phyloP scores from a whole-genome alignment of 2,888 invertebrate species.

The Perdita meconis region DNA sequence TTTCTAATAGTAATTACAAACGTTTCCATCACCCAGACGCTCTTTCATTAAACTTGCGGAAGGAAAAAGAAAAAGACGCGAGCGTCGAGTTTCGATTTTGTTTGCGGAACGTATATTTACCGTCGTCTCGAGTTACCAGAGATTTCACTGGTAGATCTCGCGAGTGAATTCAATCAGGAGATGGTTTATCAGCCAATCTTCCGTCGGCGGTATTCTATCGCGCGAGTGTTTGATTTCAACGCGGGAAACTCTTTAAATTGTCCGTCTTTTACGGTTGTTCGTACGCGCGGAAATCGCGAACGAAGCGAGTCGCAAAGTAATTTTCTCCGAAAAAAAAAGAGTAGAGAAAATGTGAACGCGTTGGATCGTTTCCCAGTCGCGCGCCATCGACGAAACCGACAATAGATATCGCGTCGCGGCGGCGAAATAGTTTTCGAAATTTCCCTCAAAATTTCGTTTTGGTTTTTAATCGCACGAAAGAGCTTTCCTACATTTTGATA shows the following conservation, averaged over 20 bases:
- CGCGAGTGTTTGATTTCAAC: neutral
- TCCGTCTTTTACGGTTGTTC: slow-evolving; percentile 1
- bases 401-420: neutral
- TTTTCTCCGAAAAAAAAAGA: slow-evolving; percentile 1
- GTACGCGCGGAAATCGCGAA: slow-evolving; percentile 30
- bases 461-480: neutral
- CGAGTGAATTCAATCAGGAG: slow-evolving; percentile 26
- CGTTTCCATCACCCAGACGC: too few species aligned
- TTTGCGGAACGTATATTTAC: neutral
- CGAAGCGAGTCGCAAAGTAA: slow-evolving; percentile 9
- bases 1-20: too few species aligned
- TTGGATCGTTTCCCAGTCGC: too few species aligned
- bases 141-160: neutral
- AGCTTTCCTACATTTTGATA: neutral
- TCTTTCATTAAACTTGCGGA: neutral
- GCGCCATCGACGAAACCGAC: too few species aligned
- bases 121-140: neutral
- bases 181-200: slow-evolving; percentile 18
- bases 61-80: neutral
- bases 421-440: neutral
- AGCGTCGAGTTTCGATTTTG: slow-evolving; percentile 19
- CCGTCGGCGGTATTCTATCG: slow-evolving; percentile 6
- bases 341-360: neutral
- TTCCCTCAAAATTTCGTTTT: neutral
- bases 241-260: slow-evolving; percentile 26